Conservation (phyloP, 2,113 vertebrate species). For the Sinosuthora webbiana region DNA sequence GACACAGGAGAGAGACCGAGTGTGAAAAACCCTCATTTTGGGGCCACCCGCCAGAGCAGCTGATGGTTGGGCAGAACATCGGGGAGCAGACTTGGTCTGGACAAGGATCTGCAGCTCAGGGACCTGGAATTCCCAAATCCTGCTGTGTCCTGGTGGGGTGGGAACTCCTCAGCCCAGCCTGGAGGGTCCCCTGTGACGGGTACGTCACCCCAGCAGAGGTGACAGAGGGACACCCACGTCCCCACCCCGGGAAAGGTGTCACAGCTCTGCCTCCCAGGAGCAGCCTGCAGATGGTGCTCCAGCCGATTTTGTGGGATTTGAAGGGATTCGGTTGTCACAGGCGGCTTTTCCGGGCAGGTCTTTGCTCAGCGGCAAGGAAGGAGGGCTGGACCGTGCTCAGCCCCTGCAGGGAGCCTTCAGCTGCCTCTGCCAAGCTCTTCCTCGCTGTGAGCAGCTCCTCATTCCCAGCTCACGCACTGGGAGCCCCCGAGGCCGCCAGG, state of each 20-base stretch:
- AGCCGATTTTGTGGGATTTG: background rate
- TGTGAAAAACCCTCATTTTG: fast-evolving
- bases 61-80: fast-evolving
- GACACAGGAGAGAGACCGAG: background rate
- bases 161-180: background rate
- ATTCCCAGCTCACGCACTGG: background rate
- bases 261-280: background rate
- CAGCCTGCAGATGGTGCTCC: slow-evolving; percentile 52
- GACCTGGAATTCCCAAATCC: fast-evolving
- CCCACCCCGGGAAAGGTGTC: no score
- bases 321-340: fast-evolving
- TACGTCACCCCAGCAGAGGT: fast-evolving
- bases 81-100: background rate
- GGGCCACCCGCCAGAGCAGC: background rate
- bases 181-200: fast-evolving
- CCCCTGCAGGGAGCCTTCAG: background rate
- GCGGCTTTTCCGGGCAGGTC: background rate
- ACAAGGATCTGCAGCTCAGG: background rate
- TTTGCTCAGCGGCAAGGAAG: fast-evolving
- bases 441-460: background rate
- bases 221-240: fast-evolving
- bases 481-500: background rate
- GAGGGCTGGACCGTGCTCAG: background rate
- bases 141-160: background rate
- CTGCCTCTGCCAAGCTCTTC: background rate